Conservation (phyloP, 2,888 invertebrate species). For the Stomorhina lunata region DNA sequence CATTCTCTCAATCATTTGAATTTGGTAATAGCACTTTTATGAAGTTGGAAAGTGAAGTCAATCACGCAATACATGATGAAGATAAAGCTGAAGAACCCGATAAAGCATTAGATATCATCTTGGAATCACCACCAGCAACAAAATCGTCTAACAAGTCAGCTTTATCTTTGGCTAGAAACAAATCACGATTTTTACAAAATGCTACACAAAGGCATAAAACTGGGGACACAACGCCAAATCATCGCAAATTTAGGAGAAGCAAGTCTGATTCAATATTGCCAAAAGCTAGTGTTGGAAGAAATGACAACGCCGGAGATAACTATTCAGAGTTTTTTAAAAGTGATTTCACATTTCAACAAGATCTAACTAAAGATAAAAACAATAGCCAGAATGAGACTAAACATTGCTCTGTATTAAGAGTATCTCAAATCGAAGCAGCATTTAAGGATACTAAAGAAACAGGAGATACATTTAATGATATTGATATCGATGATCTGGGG, state of each 20-base stretch:
- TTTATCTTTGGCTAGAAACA: constrained; percentile 58
- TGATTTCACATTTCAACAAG: constrained; percentile 72
- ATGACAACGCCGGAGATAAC: constrained; percentile 55
- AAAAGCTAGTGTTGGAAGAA: constrained; percentile 28
- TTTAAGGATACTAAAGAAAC: constrained; percentile 48
- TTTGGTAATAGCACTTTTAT: constrained; percentile 77
- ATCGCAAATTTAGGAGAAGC: constrained; percentile 67
- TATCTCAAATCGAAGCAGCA: constrained; percentile 70
- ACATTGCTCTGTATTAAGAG: constrained; percentile 65
- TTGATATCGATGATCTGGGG: no score
- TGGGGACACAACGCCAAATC: constrained; percentile 25
- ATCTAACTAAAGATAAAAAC: constrained; percentile 3
- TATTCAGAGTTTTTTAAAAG: constrained; percentile 75
- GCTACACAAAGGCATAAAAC: constrained; percentile 15
- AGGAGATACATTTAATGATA: not conserved
- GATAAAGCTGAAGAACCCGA: not conserved
- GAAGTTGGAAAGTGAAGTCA: constrained; percentile 73
- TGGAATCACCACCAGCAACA: constrained; percentile 75
- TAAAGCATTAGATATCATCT: constrained; percentile 66
- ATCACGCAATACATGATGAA: constrained; percentile 64
- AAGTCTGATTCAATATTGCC: constrained; percentile 70
- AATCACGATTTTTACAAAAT: constrained; percentile 52
- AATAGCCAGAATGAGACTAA: not conserved
- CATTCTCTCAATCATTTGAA: constrained; percentile 77
- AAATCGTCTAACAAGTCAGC: constrained; percentile 32